These are phyloP conservation scores for Chironomus tepperi DNA, from an alignment of 1,140 invertebrate species.

Conservation along the genomic window DNA sequence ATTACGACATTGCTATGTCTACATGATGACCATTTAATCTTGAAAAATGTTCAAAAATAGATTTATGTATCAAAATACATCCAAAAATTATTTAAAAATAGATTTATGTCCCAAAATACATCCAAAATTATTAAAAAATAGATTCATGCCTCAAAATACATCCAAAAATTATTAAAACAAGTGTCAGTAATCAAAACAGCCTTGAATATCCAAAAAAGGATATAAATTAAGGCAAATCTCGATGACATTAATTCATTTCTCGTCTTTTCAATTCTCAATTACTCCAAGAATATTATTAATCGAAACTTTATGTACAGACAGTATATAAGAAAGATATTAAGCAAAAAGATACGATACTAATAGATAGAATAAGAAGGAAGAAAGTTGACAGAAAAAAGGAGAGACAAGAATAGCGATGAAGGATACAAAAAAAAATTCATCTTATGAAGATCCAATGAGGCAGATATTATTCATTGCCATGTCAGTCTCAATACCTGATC, in stretches of 20 bases:
- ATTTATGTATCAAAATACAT: no score
- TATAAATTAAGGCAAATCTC: not conserved
- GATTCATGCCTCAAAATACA: no score
- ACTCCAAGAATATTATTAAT: not conserved
- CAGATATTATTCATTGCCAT: conserved; percentile 20
- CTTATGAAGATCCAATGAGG: conserved; percentile 1
- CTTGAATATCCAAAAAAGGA: no score
- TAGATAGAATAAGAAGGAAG: not conserved
- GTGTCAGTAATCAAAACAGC: no score
- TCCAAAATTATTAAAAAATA: no score
- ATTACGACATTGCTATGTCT: no score
- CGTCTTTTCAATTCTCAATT: not conserved
- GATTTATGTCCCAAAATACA: no score
- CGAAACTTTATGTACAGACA: not conserved
- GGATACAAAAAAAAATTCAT: not conserved
- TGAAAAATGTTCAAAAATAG: no score
- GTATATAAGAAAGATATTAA: not conserved
- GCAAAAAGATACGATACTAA: not conserved
- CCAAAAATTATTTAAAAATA: no score
- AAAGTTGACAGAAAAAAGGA: not conserved
- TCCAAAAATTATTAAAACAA: no score
- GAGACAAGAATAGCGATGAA: not conserved
- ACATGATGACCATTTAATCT: no score
- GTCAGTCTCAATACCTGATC: conserved; percentile 18
- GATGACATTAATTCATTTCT: conserved; percentile 6